Conservation (phyloP, 2,888 invertebrate species). For the Eristalinus sepulchralis region DNA sequence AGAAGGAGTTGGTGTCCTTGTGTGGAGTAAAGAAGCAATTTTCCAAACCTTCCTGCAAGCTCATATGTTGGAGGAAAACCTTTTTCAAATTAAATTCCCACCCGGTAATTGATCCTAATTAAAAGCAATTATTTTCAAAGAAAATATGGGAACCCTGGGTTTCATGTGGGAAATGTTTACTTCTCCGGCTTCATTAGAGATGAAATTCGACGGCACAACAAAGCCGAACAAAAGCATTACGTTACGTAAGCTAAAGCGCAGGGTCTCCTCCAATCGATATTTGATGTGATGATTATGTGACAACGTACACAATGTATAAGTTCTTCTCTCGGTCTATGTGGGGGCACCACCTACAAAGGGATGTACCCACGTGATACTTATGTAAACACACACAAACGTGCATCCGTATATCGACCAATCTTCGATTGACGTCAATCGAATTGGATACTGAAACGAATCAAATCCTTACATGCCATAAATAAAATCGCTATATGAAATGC, state of each 20-base stretch:
- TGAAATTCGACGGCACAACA: no score
- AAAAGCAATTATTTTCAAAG: neutral
- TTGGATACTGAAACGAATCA: conserved; percentile 60
- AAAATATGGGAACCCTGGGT: neutral
- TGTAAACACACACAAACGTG: neutral
- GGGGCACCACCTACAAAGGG: conserved; percentile 42
- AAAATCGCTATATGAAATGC: conserved; percentile 41
- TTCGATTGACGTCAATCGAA: conserved; percentile 65
- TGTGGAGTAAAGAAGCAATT: no score
- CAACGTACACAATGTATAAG: neutral
- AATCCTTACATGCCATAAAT: conserved; percentile 46
- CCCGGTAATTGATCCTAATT: neutral
- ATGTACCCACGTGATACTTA: conserved; percentile 12
- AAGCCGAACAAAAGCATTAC: neutral
- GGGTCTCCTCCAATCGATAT: conserved; percentile 9
- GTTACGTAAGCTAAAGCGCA: neutral
- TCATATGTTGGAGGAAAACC: no score
- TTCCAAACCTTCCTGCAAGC: no score
- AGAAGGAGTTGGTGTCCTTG: no score
- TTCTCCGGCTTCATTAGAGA: neutral
- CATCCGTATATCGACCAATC: conserved; percentile 55
- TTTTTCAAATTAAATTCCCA: neutral
- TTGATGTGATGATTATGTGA: conserved; percentile 4
- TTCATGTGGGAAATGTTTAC: neutral
- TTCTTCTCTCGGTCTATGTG: no score